Percentiles rank a stretch among this genome's conserved stretches.
Evolutionary conservation across 2,113 vertebrate species (phyloP).

Genomic region (Pseudolaguvia tuberculata): DNA sequence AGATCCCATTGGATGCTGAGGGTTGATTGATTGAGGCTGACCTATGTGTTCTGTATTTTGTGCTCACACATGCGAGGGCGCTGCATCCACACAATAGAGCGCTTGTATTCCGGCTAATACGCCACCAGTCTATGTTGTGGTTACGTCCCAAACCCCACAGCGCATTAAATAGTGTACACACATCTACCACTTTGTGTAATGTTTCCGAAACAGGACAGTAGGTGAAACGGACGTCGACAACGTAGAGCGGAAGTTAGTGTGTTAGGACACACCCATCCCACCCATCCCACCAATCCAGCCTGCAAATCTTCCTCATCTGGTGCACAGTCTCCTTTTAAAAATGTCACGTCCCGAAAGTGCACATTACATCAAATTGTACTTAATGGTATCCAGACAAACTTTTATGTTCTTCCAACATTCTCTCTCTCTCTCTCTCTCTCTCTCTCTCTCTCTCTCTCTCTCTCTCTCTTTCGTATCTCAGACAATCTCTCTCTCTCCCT

Average conservation of each 20-base stretch:
- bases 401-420: slow-evolving; percentile 77
- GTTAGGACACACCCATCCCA: slow-evolving; percentile 58
- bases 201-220: slow-evolving; percentile 39
- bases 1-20: slow-evolving; percentile 20
- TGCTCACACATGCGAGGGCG: slow-evolving; percentile 51
- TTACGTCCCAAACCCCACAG: slow-evolving; percentile 7
- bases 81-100: slow-evolving; percentile 59
- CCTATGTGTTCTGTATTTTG: slow-evolving; percentile 51
- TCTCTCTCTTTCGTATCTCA: slow-evolving; percentile 43
- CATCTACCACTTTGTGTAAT: background rate
- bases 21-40: slow-evolving; percentile 57
- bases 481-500: slow-evolving; percentile 57
- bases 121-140: slow-evolving; percentile 60
- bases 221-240: background rate
- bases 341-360: slow-evolving; percentile 72
- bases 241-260: slow-evolving; percentile 44
- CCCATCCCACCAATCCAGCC: slow-evolving; percentile 46
- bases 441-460: slow-evolving; percentile 49
- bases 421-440: slow-evolving; percentile 47
- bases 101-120: slow-evolving; percentile 60
- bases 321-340: slow-evolving; percentile 73
- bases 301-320: slow-evolving; percentile 71
- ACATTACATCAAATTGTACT: slow-evolving; percentile 80
- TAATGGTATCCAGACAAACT: slow-evolving; percentile 82
- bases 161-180: background rate